These are phyloP conservation scores for Keiferia lycopersicella DNA, from an alignment of 2,888 invertebrate species.

Conservation along the genomic window DNA sequence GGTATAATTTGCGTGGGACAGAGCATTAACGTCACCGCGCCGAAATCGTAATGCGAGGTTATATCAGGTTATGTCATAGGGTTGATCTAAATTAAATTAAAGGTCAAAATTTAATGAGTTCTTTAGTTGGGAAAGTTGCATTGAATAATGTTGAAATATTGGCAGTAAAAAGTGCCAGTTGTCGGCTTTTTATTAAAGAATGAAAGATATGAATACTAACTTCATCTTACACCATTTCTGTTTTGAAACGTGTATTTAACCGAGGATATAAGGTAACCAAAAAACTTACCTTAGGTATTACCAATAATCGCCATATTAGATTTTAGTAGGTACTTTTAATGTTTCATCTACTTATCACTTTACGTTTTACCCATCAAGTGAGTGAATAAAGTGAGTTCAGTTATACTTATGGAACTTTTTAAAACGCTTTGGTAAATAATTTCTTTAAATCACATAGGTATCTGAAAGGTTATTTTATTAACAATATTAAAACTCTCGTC, in stretches of 20 bases:
- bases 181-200: neutral
- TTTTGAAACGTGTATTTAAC: no score
- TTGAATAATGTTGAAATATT: slow-evolving; percentile 14
- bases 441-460: no score
- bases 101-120: slow-evolving; percentile 9
- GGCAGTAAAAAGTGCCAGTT: neutral
- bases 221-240: no score
- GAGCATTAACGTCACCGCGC: slow-evolving; percentile 4
- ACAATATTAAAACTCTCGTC: neutral
- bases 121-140: slow-evolving; percentile 15
- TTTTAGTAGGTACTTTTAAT: no score
- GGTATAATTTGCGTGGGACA: slow-evolving; percentile 17
- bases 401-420: no score
- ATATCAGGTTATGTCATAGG: slow-evolving; percentile 20
- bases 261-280: no score
- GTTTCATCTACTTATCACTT: no score
- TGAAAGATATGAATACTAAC: neutral
- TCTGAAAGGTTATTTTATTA: neutral
- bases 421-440: no score
- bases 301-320: no score
- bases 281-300: no score
- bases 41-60: slow-evolving; percentile 13
- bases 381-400: no score
- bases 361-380: no score
- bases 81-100: slow-evolving; percentile 18